phyloP scores from a whole-genome alignment of 2,113 vertebrate genomes.

The Camelus bactrianus region DNA sequence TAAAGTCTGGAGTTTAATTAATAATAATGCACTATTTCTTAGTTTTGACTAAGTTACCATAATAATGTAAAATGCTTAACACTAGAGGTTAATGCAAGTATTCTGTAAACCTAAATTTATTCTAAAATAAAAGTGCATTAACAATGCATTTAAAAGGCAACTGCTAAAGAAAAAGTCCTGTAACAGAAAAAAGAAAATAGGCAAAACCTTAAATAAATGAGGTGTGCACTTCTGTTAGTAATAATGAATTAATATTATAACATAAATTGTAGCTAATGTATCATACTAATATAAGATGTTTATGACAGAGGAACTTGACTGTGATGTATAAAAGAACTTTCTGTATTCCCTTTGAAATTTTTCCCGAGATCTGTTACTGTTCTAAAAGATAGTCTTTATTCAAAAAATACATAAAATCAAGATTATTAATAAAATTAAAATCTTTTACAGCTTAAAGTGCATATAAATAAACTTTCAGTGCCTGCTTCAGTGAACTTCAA shows the following conservation, averaged over 20 bases:
- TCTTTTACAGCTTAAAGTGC: neutral
- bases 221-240: neutral
- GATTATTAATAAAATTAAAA: neutral
- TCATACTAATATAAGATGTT: neutral
- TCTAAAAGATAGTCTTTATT: neutral
- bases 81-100: neutral
- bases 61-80: neutral
- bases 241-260: neutral
- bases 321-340: neutral
- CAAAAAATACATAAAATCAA: neutral
- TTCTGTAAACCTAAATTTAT: neutral
- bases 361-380: neutral
- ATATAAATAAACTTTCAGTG: neutral
- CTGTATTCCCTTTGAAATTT: neutral
- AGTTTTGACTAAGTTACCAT: neutral
- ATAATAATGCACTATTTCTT: neutral
- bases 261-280: neutral
- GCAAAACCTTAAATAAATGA: neutral
- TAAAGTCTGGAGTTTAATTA: neutral
- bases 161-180: neutral
- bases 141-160: neutral
- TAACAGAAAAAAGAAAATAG: neutral
- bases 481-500: neutral
- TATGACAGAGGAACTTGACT: neutral
- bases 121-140: neutral